Evolutionary conservation across 2,888 invertebrate genomes (phyloP).

Genomic region (Pediacus dermestoides): DNA sequence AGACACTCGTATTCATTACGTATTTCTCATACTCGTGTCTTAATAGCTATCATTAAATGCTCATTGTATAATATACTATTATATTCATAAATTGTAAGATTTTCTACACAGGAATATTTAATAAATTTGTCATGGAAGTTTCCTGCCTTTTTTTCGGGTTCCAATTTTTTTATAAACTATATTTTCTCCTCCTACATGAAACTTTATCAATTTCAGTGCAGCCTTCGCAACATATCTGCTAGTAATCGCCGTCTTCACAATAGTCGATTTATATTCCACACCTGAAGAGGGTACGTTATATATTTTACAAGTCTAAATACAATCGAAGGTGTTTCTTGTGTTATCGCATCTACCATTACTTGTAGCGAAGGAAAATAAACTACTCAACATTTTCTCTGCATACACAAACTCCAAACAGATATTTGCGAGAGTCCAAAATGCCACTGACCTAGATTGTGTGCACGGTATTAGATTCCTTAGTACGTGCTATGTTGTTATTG

Average conservation of each 20-base stretch:
- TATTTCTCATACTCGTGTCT: too few relatives aligned
- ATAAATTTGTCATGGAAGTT: too few relatives aligned
- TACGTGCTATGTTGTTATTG: conserved; percentile 51
- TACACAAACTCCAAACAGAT: conserved; percentile 28
- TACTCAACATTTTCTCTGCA: conserved; percentile 24
- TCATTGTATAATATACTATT: too few relatives aligned
- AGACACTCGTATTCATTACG: too few relatives aligned
- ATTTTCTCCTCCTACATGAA: too few relatives aligned
- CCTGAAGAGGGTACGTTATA: conserved; percentile 16
- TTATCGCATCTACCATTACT: conserved; percentile 6
- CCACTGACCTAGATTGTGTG: conserved; percentile 39
- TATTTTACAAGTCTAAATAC: too few relatives aligned
- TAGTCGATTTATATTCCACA: conserved; percentile 16
- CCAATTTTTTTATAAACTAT: too few relatives aligned
- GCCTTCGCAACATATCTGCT: conserved; percentile 12
- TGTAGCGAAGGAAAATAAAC: conserved; percentile 14
- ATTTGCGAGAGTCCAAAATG: conserved; percentile 17
- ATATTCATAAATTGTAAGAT: too few relatives aligned
- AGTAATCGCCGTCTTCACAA: conserved; percentile 13
- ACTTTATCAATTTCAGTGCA: conserved; percentile 16
- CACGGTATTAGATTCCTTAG: conserved; percentile 54
- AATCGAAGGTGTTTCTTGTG: too few relatives aligned
- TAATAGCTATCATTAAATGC: too few relatives aligned
- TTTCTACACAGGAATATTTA: too few relatives aligned
- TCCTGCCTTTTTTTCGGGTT: too few relatives aligned